phyloP scores from a whole-genome alignment of 2,797 vertebrate species.

The Oceanodroma leucorhoa region DNA sequence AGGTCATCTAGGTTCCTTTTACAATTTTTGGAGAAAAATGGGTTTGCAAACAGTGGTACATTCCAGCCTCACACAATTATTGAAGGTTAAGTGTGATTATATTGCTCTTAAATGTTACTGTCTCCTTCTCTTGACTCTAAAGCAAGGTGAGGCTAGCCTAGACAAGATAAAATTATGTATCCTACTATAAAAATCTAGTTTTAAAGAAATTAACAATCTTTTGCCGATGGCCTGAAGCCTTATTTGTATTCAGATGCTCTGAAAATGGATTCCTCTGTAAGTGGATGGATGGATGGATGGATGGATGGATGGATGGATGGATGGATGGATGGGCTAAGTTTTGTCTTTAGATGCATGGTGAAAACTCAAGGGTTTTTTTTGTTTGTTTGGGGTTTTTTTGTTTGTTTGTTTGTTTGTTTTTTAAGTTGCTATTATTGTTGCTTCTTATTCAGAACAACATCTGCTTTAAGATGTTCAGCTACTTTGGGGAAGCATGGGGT shows the following conservation, averaged over 20 bases:
- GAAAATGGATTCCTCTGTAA: not conserved
- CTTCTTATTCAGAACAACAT: not conserved
- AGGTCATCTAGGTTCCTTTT: not conserved
- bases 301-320: not conserved
- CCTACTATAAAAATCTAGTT: not conserved
- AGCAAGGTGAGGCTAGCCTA: not conserved
- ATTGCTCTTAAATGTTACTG: not conserved
- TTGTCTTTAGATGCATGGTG: not conserved
- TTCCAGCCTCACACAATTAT: not conserved
- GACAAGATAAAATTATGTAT: not conserved
- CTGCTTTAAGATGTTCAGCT: not conserved
- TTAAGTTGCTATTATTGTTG: not conserved
- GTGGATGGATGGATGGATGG: too few relatives aligned
- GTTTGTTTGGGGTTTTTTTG: too few relatives aligned
- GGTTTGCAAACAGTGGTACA: not conserved
- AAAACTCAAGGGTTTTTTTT: not conserved
- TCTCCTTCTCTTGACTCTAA: not conserved
- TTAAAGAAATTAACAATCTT: not conserved
- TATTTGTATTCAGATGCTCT: not conserved
- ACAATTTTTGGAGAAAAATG: not conserved
- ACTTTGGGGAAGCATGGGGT: not conserved
- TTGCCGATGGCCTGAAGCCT: not conserved
- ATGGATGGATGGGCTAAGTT: not conserved
- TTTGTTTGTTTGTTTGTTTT: not conserved
- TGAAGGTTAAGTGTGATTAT: not conserved